Evolutionary conservation across 2,113 vertebrate genomes (phyloP), one percentile per base, ranked within the genome.

Genomic region (Oryzias javanicus): DNA sequence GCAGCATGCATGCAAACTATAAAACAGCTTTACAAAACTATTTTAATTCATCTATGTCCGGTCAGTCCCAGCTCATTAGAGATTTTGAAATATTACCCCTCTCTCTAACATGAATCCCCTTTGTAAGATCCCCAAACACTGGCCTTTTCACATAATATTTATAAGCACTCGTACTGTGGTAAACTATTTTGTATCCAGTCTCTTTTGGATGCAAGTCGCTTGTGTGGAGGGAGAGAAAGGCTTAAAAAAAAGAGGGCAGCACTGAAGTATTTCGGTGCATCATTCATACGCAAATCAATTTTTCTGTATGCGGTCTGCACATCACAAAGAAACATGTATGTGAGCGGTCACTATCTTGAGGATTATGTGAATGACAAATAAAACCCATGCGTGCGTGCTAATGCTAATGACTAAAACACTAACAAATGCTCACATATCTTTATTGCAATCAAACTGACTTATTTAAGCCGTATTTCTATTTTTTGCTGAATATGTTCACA

Each of bases 141-240:
- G 49, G 67, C 57, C 76, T 76, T 70, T 88, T 76, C 72, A 72
- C 68, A 64, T 75, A 70, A 70, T 83, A 76, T 86, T 83, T 86
- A 80, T 79, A 27, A 72, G 56, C 57, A 62, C 79, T 74, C 72
- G 25, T 27, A 18, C n/a, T 47, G 52, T 47, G 48, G 73, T 73
- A 72, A 77, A 76, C 57, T 72, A 84, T 82, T n/a, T 81, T 74
- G 82, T 81, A 60, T 52, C 55, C 16, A 44, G 57, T 67, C 71
- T 85, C 70, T 64, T 64, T 56, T 82, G 62, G 82, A 84, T 78
- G 55, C 45, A 17, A 65, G 53, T 58, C 18, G 67, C 29, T 63
- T 51, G 53, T 51, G 67, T 58, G 61, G 49, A 45, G 22, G 6
- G 44, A 29, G 44, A 47, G 46, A 12, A 62, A 49, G 62, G 25